A percentile compares a stretch with the other conserved stretches of the same genome.
phyloP scores from a whole-genome alignment of 2,113 vertebrate species.

The Crypturellus undulatus region DNA sequence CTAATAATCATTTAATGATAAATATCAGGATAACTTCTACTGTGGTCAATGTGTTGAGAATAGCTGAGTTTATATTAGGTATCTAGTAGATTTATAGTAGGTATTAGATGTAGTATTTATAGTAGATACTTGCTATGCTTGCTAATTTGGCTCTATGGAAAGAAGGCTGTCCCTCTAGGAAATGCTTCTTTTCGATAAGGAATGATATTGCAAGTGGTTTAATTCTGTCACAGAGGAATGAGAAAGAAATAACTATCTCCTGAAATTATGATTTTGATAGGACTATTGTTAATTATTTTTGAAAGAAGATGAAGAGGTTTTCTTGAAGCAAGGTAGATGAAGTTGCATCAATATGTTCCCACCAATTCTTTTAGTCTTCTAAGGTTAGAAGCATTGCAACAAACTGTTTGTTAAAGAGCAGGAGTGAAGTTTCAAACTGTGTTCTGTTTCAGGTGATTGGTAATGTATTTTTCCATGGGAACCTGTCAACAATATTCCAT shows the following conservation, averaged over 20 bases:
- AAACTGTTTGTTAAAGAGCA: neutral
- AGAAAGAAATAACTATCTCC: neutral
- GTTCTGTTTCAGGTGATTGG: conserved; percentile 87
- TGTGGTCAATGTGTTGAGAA: neutral
- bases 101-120: neutral
- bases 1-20: neutral
- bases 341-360: neutral
- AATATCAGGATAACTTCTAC: neutral
- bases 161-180: neutral
- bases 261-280: neutral
- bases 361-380: neutral
- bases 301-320: neutral
- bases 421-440: conserved; percentile 21
- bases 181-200: neutral
- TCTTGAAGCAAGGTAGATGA: neutral
- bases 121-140: neutral
- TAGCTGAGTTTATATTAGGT: neutral
- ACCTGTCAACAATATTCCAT: conserved; percentile 82
- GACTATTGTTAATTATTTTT: neutral
- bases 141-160: neutral
- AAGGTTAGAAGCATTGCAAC: neutral
- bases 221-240: neutral
- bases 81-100: neutral
- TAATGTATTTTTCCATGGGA: conserved; percentile 86
- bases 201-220: neutral